phyloP scores from a whole-genome alignment of 2,888 invertebrate genomes.

The Acleris holmiana region DNA sequence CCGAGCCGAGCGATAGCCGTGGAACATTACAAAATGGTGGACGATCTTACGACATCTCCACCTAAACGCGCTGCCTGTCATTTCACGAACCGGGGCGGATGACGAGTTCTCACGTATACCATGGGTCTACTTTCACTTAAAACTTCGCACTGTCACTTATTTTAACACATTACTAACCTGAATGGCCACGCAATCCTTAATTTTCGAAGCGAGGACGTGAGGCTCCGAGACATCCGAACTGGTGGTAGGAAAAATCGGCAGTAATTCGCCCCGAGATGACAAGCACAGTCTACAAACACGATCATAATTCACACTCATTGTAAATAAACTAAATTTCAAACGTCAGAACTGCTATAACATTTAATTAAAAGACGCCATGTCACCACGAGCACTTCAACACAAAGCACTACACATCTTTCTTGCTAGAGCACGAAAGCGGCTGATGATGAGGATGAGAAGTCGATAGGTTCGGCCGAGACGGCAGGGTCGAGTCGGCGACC shows the following conservation, averaged over 20 bases:
- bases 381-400: conserved; percentile 83
- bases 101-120: conserved; percentile 81
- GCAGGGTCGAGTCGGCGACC: conserved; percentile 83
- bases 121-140: conserved; percentile 82
- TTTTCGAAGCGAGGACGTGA: conserved; percentile 85
- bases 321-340: conserved; percentile 76
- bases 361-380: conserved; percentile 81
- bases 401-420: conserved; percentile 82
- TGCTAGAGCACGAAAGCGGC: conserved; percentile 83
- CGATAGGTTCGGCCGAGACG: conserved; percentile 81
- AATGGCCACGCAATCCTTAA: conserved; percentile 86
- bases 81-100: conserved; percentile 80
- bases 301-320: conserved; percentile 82
- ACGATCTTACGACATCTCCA: conserved; percentile 85
- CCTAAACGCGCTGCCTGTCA: conserved; percentile 80
- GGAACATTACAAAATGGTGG: conserved; percentile 84
- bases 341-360: conserved; percentile 63
- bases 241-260: conserved; percentile 85
- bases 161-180: conserved; percentile 83
- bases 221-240: conserved; percentile 82
- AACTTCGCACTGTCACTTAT: conserved; percentile 66
- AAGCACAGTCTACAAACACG: conserved; percentile 87
- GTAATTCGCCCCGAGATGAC: conserved; percentile 84
- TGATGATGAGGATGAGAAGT: conserved; percentile 85
- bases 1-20: conserved; percentile 80